phyloP scores from a whole-genome alignment of 1,140 invertebrate species.

The Rhizoglyphus robini region DNA sequence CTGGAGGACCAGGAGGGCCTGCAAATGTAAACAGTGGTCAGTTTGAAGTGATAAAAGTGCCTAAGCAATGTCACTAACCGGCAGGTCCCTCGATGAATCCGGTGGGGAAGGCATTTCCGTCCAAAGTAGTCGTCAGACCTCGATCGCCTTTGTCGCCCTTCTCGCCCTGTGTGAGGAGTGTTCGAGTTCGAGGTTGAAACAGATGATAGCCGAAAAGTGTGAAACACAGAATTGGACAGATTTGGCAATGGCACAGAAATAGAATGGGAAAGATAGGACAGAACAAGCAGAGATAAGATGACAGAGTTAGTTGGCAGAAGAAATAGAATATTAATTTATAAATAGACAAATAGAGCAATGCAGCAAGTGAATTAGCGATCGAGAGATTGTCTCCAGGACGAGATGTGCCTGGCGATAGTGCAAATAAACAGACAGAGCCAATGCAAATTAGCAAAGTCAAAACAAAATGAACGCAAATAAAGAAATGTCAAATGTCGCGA shows the following conservation, averaged over 20 bases:
- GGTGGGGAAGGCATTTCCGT: conserved; percentile 72
- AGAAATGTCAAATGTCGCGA: conserved; percentile 1
- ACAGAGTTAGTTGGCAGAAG: too few relatives aligned
- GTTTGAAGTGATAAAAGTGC: not conserved
- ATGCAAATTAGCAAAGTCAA: too few relatives aligned
- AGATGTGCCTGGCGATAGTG: too few relatives aligned
- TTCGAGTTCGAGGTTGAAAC: too few relatives aligned
- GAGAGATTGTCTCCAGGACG: too few relatives aligned
- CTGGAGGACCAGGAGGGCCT: conserved; percentile 69
- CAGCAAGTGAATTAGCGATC: too few relatives aligned
- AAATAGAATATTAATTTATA: too few relatives aligned
- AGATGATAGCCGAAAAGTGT: not conserved
- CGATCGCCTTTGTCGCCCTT: conserved; percentile 77
- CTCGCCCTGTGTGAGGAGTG: conserved; percentile 74
- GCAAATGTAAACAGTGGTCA: conserved; percentile 34
- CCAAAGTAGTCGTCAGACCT: conserved; percentile 71
- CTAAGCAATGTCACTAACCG: conserved; percentile 36
- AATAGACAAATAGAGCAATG: too few relatives aligned
- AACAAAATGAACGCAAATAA: too few relatives aligned
- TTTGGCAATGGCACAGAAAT: too few relatives aligned
- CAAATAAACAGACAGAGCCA: not conserved
- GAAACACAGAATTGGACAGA: too few relatives aligned
- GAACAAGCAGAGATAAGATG: not conserved
- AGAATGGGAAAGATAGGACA: not conserved
- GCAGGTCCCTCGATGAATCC: conserved; percentile 82